phyloP scores from a whole-genome alignment of 2,113 vertebrate genomes.

The Telmatochromis bifrenatus region DNA sequence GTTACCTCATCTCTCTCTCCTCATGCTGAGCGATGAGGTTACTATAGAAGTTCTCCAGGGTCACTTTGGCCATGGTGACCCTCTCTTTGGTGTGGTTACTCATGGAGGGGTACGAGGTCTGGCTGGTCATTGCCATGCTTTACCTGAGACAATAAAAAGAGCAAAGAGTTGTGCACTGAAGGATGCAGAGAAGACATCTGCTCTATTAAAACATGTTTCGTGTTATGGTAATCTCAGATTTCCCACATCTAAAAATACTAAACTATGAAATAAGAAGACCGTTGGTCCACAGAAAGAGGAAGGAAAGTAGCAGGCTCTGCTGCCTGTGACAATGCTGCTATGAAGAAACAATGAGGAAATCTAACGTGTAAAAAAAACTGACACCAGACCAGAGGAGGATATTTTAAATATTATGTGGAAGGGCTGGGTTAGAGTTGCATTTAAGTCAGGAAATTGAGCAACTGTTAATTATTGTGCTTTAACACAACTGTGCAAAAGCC shows the following conservation, averaged over 20 bases:
- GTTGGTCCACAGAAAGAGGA: constrained; percentile 12
- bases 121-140: constrained; percentile 97
- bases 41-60: constrained; percentile 97
- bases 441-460: not conserved
- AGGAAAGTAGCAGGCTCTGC: not conserved
- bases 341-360: not conserved
- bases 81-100: constrained; percentile 98
- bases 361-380: not conserved
- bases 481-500: not conserved
- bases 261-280: not conserved
- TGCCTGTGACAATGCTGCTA: not conserved
- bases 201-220: not conserved
- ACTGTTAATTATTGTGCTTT: not conserved
- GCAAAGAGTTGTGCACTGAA: not conserved
- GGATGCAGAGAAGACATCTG: not conserved
- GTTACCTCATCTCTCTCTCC: constrained; percentile 95
- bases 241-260: not conserved
- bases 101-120: constrained; percentile 90
- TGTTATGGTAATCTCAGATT: not conserved
- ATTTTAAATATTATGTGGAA: not conserved
- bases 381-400: not conserved
- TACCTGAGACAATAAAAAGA: constrained; percentile 7
- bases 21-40: constrained; percentile 96
- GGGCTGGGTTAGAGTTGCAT: not conserved
- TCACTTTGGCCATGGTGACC: constrained; percentile 98